Evolutionary conservation across 1,140 invertebrate species (phyloP), one percentile per base, ranked within the genome.

Genomic region (Euura saliciscinereae): DNA sequence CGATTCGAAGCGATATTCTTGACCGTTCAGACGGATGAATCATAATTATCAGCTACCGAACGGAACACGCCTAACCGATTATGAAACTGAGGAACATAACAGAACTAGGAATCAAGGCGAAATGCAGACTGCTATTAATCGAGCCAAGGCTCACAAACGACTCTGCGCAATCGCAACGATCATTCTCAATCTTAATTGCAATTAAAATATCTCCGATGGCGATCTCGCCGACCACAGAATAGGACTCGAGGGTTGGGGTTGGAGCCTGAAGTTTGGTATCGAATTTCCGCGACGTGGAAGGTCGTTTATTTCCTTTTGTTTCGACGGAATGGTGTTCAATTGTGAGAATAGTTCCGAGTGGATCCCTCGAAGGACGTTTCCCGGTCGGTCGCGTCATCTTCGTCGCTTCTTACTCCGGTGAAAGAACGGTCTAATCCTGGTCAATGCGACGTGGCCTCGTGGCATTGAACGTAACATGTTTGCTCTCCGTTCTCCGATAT

Each of bases 401-500:
- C 5, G 6, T 8, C 51, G 51, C 51, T 59, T 11, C 8, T 59
- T 59, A 59, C 51, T 4, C 51, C 13, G 51, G 51, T n/a, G 6
- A 59, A 59, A 59, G 51, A 59, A n/a, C 10, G 28, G 28, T 28
- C 28, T 28, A 28, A 28, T 28, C 28, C 28, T 28, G 28, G 28
- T 28, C 28, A 28, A 28, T 28, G 28, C 28, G 28, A 28, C 28
- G 28, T 59, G 51, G 51, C 13, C 51, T 11, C 51, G 51, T 59
- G 51, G 51, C 51, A 59, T 59, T 59, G 51, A n/a, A 59, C 51
- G 51, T 11, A 59, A 59, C 51, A n/a, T 59, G 51, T 59, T 59
- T 59, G 6, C 51, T 59, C 13, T n/a, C 10, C 51, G 10, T 3
- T 59, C 51, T 59, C 5, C 8, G 8, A 11, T 59, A 59, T 11